Conservation (phyloP, 1,140 invertebrate species). For the Diabrotica undecimpunctata region DNA sequence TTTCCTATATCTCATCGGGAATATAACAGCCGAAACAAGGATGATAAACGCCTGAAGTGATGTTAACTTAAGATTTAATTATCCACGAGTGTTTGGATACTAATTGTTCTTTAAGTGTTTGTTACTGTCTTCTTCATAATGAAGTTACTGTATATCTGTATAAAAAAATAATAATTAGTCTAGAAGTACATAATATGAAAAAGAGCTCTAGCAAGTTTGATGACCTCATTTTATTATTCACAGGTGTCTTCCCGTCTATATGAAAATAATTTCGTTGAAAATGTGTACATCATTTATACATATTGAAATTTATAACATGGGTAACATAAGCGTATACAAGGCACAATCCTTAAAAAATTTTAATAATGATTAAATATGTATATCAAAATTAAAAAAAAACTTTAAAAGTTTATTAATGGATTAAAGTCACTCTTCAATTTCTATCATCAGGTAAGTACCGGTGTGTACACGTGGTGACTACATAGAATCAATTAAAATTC, state of each 20-base stretch:
- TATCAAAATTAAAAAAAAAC: too few relatives aligned
- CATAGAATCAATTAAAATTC: neutral
- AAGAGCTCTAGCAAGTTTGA: too few relatives aligned
- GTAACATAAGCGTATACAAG: too few relatives aligned
- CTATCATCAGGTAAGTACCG: neutral
- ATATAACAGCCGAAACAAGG: neutral
- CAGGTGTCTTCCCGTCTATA: too few relatives aligned
- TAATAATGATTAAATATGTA: too few relatives aligned
- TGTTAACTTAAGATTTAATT: neutral
- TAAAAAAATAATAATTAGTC: too few relatives aligned
- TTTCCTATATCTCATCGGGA: neutral
- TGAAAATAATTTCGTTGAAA: too few relatives aligned
- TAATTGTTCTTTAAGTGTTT: neutral
- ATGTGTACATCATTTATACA: too few relatives aligned
- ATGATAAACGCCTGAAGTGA: constrained; percentile 1
- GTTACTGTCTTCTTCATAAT: neutral
- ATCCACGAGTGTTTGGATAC: neutral
- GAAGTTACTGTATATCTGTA: neutral
- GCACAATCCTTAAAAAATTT: too few relatives aligned
- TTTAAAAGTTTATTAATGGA: neutral
- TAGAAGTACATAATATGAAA: too few relatives aligned
- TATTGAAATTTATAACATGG: too few relatives aligned
- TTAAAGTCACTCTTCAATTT: neutral
- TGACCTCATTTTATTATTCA: too few relatives aligned
- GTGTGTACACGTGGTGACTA: neutral